Evolutionary conservation across 1,140 invertebrate species (phyloP).

Genomic region (Notospermus geniculatus): DNA sequence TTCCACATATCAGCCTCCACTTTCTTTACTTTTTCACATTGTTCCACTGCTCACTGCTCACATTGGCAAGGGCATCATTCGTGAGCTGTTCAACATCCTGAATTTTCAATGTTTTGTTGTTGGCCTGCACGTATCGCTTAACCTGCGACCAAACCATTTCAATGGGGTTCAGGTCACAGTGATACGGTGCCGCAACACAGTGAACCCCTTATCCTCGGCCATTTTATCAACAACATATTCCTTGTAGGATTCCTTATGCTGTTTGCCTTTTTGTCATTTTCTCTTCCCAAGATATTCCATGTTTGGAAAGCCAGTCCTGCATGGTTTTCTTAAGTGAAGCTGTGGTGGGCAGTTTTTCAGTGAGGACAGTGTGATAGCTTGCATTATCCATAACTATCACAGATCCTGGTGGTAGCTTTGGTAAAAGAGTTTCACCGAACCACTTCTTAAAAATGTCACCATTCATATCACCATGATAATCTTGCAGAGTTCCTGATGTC

Average conservation of each 20-base stretch:
- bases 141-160: background rate
- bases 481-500: background rate
- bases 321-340: background rate
- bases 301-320: background rate
- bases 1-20: background rate
- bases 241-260: background rate
- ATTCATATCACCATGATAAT: background rate
- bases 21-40: background rate
- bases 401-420: background rate
- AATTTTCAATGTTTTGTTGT: background rate
- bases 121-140: background rate
- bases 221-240: background rate
- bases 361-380: background rate
- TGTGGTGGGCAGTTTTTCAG: background rate
- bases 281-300: background rate
- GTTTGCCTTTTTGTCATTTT: background rate
- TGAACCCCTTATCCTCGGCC: background rate
- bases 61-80: background rate
- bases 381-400: background rate
- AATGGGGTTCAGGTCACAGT: slow-evolving; percentile 2
- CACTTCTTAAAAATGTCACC: background rate
- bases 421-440: background rate
- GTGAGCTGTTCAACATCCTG: background rate
- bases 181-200: background rate
- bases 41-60: background rate